Base-by-base conservation (phyloP, 2,113 vertebrate species). In the Pagrus major region DNA sequence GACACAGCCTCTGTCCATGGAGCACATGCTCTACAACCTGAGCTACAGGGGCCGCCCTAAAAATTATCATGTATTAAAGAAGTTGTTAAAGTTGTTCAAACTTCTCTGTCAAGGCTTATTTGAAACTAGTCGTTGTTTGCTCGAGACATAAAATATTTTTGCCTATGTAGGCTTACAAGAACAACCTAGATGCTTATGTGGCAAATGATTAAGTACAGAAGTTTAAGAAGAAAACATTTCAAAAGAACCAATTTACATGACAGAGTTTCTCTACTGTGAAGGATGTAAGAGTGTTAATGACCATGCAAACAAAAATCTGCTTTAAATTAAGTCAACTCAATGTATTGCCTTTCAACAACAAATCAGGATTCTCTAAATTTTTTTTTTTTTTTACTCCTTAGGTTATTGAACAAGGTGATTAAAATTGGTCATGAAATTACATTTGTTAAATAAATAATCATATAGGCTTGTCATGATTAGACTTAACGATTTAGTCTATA, bases 11-110 rank as follows among this genome's bases (percentile, higher is more conserved):
- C n/a, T n/a, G n/a, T n/a, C n/a, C n/a, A n/a, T n/a, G n/a, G n/a
- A n/a, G n/a, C n/a, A n/a, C n/a, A n/a, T n/a, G n/a, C n/a, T n/a
- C n/a, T n/a, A n/a, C n/a, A n/a, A n/a, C n/a, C n/a, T n/a, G n/a
- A n/a, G n/a, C n/a, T n/a, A n/a, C n/a, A n/a, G n/a, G n/a, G n/a
- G n/a, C n/a, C n/a, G n/a, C n/a, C n/a, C n/a, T n/a, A n/a, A n/a
- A n/a, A n/a, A n/a, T n/a, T n/a, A n/a, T n/a, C n/a, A n/a, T n/a
- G n/a, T n/a, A n/a, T n/a, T n/a, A n/a, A n/a, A n/a, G n/a, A 71
- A 46, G 15, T n/a, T 65, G 37, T 41, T 52, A 31, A 21, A 41
- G 37, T 37, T 35, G 25, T 81, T 54, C 20, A 77, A n/a, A 73
- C 23, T 42, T 68, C 56, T 85, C 16, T 9, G 37, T 5, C 37